These are phyloP conservation scores for Petrocephalus schoutedeni DNA, from an alignment of 2,797 vertebrate genomes.

Conservation along the genomic window DNA sequence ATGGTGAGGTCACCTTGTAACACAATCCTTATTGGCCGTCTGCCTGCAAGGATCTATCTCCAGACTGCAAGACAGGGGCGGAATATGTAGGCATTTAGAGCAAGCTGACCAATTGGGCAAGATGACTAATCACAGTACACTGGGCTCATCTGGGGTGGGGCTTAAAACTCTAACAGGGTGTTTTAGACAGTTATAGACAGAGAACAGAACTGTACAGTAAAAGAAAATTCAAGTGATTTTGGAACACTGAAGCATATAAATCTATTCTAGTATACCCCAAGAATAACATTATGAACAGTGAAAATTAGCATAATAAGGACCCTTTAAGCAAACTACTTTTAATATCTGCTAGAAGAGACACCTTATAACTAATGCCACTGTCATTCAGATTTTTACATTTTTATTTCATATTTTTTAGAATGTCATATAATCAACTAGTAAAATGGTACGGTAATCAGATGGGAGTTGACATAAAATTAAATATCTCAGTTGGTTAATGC, in stretches of 20 bases:
- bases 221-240: not conserved
- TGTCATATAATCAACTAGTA: not conserved
- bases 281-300: not conserved
- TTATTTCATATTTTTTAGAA: not conserved
- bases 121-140: not conserved
- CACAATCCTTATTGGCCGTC: not conserved
- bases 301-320: not conserved
- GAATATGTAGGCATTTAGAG: not conserved
- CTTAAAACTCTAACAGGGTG: not conserved
- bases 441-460: not conserved
- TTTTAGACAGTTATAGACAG: not conserved
- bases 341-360: not conserved
- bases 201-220: not conserved
- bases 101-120: not conserved
- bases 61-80: not conserved
- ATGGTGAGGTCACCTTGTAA: not conserved
- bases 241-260: not conserved
- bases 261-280: not conserved
- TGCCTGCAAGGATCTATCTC: not conserved
- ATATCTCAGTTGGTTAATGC: not conserved
- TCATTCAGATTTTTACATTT: not conserved
- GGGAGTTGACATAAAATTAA: not conserved
- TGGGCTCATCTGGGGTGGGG: not conserved
- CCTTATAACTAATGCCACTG: not conserved
- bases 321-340: not conserved